These are phyloP conservation scores for Acanthosoma haemorrhoidale DNA, from an alignment of 2,888 invertebrate species.

Conservation along the genomic window DNA sequence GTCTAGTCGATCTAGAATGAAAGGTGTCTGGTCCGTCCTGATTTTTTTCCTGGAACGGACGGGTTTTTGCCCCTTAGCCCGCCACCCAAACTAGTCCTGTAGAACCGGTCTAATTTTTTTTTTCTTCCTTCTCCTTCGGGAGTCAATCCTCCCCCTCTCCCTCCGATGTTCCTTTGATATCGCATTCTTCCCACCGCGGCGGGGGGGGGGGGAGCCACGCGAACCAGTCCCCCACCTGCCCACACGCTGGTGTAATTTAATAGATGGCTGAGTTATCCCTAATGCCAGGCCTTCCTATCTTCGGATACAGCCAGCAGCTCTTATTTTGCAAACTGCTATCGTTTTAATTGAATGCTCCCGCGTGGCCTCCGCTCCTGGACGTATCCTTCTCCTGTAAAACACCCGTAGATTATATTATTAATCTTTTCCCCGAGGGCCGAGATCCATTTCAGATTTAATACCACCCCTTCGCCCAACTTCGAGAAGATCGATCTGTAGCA, in stretches of 20 bases:
- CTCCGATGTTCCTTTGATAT: no score
- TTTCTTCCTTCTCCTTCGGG: background rate
- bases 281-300: background rate
- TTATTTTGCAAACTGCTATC: conserved; percentile 10
- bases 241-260: conserved; percentile 18
- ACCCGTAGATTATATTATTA: no score
- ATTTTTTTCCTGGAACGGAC: background rate
- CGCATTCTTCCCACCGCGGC: background rate
- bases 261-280: conserved; percentile 6
- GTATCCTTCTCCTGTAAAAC: no score
- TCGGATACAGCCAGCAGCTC: background rate
- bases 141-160: background rate
- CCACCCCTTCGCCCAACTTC: no score
- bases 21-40: background rate
- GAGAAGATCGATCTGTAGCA: no score
- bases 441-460: no score
- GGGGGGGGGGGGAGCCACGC: conserved; percentile 1
- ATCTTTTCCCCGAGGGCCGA: no score
- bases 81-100: conserved; percentile 11
- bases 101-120: conserved; percentile 6
- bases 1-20: background rate
- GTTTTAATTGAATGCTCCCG: background rate
- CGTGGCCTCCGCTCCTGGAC: background rate
- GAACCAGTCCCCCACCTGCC: conserved; percentile 9
- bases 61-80: background rate